These are phyloP conservation scores for Bungarus multicinctus DNA, from an alignment of 2,113 vertebrate genomes.

Conservation along the genomic window DNA sequence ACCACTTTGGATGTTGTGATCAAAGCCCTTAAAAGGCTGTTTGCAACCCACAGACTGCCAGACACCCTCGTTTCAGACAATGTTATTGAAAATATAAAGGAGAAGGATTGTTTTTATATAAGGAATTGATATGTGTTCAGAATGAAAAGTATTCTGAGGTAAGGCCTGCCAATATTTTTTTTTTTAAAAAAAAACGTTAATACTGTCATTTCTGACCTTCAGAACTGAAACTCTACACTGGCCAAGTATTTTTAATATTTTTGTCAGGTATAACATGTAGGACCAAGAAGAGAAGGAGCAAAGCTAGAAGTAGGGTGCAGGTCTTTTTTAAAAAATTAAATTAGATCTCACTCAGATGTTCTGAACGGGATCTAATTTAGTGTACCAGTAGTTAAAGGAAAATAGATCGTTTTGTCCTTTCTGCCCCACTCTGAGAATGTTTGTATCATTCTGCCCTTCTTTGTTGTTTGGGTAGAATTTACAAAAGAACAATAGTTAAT, in stretches of 20 bases:
- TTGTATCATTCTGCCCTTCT: conserved; percentile 40
- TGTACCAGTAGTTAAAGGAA: neutral
- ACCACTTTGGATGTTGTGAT: too few relatives aligned
- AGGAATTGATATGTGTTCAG: neutral
- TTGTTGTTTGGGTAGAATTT: conserved; percentile 15
- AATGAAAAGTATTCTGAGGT: neutral
- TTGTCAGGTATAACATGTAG: neutral
- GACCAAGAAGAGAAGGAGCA: neutral
- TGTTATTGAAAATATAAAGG: neutral
- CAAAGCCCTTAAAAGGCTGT: too few relatives aligned
- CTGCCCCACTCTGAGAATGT: neutral
- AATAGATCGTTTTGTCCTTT: neutral
- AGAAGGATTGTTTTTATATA: neutral
- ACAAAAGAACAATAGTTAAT: conserved; percentile 15
- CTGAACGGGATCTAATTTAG: too few relatives aligned
- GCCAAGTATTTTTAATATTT: neutral
- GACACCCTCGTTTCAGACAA: too few relatives aligned
- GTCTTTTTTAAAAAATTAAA: neutral
- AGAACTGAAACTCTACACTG: neutral
- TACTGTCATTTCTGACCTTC: neutral
- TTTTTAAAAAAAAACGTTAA: neutral
- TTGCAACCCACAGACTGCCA: too few relatives aligned
- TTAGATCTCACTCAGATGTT: neutral
- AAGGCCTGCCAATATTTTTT: neutral
- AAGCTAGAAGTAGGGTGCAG: neutral